phyloP scores from a whole-genome alignment of 2,113 vertebrate species.

The Butastur rufipennis region DNA sequence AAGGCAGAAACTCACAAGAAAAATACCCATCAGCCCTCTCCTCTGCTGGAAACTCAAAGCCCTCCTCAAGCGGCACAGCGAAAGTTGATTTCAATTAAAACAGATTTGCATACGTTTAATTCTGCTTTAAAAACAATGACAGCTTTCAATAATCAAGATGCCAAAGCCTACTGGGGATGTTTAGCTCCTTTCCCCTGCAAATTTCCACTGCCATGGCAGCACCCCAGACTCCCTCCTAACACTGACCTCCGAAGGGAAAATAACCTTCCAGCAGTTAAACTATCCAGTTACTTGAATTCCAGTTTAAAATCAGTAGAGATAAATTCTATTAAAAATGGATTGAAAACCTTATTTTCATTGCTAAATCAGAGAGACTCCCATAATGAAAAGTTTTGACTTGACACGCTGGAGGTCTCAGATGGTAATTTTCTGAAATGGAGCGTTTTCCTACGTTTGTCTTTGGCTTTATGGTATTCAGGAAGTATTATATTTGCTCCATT shows the following conservation, averaged over 20 bases:
- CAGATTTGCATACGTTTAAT: neutral
- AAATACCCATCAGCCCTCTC: neutral
- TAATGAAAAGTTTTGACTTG: neutral
- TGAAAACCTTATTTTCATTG: neutral
- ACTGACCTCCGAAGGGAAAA: neutral
- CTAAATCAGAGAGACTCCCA: neutral
- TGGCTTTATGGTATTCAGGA: neutral
- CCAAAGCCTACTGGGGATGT: neutral
- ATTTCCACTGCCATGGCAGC: neutral
- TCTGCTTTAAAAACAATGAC: neutral
- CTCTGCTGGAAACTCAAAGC: neutral
- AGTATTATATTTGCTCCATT: conserved; percentile 5
- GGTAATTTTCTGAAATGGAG: neutral
- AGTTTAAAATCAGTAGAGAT: neutral
- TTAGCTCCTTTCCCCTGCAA: neutral
- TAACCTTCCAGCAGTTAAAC: neutral
- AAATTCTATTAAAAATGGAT: neutral
- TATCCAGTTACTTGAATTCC: neutral
- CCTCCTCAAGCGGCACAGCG: fast-evolving
- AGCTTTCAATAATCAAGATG: neutral
- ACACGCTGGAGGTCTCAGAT: neutral
- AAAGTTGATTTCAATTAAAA: neutral
- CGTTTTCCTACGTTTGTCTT: conserved; percentile 16
- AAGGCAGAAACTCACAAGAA: neutral
- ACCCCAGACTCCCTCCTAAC: neutral